Conservation (phyloP, 2,797 vertebrate species). For the Molossus alvarezi region DNA sequence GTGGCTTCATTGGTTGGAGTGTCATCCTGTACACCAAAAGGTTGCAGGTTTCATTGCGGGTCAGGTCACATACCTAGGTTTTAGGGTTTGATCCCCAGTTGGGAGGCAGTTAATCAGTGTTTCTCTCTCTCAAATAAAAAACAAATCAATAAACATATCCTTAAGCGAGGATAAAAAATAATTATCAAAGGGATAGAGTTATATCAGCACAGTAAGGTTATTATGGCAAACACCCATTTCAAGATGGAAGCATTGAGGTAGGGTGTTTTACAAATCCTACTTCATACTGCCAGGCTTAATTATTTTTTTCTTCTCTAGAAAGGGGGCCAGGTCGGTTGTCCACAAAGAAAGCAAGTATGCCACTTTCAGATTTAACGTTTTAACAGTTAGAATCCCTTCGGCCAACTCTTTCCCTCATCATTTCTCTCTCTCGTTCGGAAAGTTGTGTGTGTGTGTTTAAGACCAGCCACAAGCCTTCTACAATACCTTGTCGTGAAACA, state of each 20-base stretch:
- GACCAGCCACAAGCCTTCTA: neutral
- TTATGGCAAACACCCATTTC: neutral
- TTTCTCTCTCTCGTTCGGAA: neutral
- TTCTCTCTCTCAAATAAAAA: no score
- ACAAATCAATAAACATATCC: no score
- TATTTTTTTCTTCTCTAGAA: constrained; percentile 31
- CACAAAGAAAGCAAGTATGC: neutral
- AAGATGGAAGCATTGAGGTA: neutral
- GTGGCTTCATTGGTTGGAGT: neutral
- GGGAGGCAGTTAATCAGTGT: neutral
- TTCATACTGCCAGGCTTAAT: neutral
- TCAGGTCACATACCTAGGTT: no score
- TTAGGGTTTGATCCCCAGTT: neutral
- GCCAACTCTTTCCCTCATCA: neutral
- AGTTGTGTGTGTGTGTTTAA: neutral
- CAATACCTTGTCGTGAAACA: neutral
- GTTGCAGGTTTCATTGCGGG: neutral
- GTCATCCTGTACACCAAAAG: neutral
- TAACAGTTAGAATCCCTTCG: neutral
- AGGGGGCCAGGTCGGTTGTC: neutral
- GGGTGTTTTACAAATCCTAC: neutral
- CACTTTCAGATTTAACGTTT: neutral
- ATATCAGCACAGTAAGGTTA: neutral
- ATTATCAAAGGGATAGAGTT: neutral
- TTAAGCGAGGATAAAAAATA: neutral